Conservation (phyloP, 2,113 vertebrate genomes). For the Embiotoca jacksoni region DNA sequence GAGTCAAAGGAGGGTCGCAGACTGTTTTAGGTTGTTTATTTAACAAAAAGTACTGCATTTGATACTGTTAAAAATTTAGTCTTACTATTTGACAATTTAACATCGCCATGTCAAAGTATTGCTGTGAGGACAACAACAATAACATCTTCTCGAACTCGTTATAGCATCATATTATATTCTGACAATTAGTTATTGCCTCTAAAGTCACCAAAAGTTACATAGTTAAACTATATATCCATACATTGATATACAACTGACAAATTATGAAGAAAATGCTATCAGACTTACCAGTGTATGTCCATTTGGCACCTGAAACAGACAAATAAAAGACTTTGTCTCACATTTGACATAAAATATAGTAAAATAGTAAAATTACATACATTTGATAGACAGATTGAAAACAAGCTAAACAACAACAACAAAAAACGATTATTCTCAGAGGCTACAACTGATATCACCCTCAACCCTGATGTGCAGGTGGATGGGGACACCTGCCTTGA, state of each 20-base stretch:
- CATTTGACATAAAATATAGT: no score
- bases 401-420: not conserved
- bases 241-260: not conserved
- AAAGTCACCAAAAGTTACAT: not conserved
- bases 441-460: not conserved
- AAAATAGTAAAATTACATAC: not conserved
- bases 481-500: slow-evolving; percentile 37
- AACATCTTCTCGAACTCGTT: not conserved
- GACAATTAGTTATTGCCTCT: not conserved
- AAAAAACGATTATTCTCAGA: not conserved
- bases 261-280: slow-evolving; percentile 27
- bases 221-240: not conserved
- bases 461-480: slow-evolving; percentile 12
- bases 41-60: not conserved
- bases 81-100: not conserved
- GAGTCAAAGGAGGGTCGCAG: slow-evolving; percentile 7
- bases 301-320: slow-evolving; percentile 87
- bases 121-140: not conserved
- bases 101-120: not conserved
- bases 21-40: not conserved
- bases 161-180: no score
- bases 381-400: not conserved
- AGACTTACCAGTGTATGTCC: slow-evolving; percentile 92
- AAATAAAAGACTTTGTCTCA: not conserved
- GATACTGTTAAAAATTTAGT: not conserved